Evolutionary conservation across 2,888 invertebrate species (phyloP).

Genomic region (Andricus quercusramuli): DNA sequence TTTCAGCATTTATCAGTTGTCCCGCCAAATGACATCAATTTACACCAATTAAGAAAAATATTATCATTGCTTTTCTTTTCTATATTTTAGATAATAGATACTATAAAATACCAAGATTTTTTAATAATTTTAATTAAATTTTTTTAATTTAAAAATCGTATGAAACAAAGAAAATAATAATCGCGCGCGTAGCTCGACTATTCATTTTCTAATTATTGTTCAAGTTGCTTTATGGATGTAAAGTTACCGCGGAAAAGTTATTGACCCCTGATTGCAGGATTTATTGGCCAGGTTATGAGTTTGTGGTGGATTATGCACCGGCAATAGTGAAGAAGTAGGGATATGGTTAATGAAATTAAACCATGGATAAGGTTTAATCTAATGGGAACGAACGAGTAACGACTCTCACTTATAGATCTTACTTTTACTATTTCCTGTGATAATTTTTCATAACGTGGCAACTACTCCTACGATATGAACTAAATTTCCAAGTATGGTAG

Average conservation of each 20-base stretch:
- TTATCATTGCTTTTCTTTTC: too few species aligned
- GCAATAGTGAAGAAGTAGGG: background rate
- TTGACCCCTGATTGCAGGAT: background rate
- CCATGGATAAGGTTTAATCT: background rate
- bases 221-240: background rate
- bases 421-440: constrained; percentile 52
- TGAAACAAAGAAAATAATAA: too few species aligned
- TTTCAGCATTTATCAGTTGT: too few species aligned
- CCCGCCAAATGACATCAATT: too few species aligned
- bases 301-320: background rate
- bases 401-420: constrained; percentile 52
- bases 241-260: background rate
- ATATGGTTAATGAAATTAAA: background rate
- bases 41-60: too few species aligned
- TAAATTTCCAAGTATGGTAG: constrained; percentile 20
- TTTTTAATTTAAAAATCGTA: too few species aligned
- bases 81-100: too few species aligned
- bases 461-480: constrained; percentile 47
- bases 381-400: constrained; percentile 48
- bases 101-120: too few species aligned
- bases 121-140: too few species aligned
- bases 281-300: background rate
- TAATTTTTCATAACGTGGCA: constrained; percentile 55
- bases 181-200: too few species aligned
- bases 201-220: too few species aligned